These are phyloP conservation scores for Eucidaris tribuloides DNA, from an alignment of 35 echinoderm and acorn worm genomes.

Conservation along the genomic window DNA sequence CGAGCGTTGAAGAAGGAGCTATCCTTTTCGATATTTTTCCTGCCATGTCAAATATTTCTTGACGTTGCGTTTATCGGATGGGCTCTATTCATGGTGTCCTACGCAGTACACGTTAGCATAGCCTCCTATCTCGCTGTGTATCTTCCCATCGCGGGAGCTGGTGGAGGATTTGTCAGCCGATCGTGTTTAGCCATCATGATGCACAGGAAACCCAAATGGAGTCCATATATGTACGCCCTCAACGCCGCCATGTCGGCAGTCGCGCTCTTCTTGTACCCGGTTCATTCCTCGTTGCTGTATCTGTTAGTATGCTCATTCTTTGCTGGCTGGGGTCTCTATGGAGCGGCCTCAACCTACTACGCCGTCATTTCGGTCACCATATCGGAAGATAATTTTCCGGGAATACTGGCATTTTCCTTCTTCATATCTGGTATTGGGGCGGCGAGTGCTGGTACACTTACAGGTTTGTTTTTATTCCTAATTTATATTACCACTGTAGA, in stretches of 20 bases:
- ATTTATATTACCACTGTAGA: too few species aligned
- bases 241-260: neutral
- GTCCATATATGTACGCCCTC: neutral
- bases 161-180: neutral
- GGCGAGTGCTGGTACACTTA: neutral
- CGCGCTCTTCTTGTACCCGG: neutral
- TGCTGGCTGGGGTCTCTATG: neutral
- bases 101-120: neutral
- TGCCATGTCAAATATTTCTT: conserved; percentile 1
- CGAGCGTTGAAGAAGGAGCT: too few species aligned
- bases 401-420: neutral
- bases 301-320: conserved; percentile 2
- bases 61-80: conserved; percentile 15
- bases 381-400: neutral
- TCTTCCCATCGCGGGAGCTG: neutral
- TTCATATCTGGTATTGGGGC: conserved; percentile 13
- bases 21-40: conserved; percentile 1
- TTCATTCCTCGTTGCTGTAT: neutral
- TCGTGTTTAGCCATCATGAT: neutral
- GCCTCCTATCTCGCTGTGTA: neutral
- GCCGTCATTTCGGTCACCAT: neutral
- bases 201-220: neutral
- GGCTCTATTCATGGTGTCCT: conserved; percentile 19
- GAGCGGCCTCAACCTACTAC: neutral
- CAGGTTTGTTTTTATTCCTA: too few species aligned